Base-by-base conservation (phyloP, 1,140 invertebrate species). In the Penaeus chinensis region DNA sequence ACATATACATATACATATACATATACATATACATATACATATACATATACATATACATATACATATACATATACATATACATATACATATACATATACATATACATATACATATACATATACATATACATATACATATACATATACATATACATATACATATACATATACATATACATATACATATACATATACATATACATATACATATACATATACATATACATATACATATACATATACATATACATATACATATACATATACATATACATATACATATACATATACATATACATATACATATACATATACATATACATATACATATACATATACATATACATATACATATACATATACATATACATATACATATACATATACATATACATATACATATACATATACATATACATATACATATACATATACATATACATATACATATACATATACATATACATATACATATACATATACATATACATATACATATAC, bases 201-300 rank as follows among this genome's bases (percentile, higher is more conserved):
- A 71, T 3, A 71, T 3, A 71, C 5, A 71, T 3, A 71, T 24
- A 71, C 3, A 71, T 3, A 71, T 24, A 71, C 3, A 71, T 10
- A 71, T 42, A 42, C 7, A 42, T 5, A 42, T 42, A 42, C 7
- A 42, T 42, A 42, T 42, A 37, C 5, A 37, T 37, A 37, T 37
- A 37, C 5, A 42, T 42, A 42, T 42, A 8, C 1, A 42, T 42
- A 0, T 42, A 8, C 7, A 71, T 71, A 71, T 71, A 71, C 22
- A 22, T 69, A 69, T 69, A 69, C 22, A 69, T 69, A 69, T 69
- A 69, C 22, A 69, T 69, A 19, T 69, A 69, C 22, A 69, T 69
- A 13, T 1, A 69, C 1, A 71, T 71, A 71, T 71, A 24, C 32
- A 24, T 71, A 24, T 71, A 24, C 20, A 1, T 22, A 71, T n/a